A percentile compares a stretch with the other conserved stretches of the same genome.
These are phyloP conservation scores for Potorous gilbertii DNA, from an alignment of 2,797 vertebrate genomes.

Conservation along the genomic window DNA sequence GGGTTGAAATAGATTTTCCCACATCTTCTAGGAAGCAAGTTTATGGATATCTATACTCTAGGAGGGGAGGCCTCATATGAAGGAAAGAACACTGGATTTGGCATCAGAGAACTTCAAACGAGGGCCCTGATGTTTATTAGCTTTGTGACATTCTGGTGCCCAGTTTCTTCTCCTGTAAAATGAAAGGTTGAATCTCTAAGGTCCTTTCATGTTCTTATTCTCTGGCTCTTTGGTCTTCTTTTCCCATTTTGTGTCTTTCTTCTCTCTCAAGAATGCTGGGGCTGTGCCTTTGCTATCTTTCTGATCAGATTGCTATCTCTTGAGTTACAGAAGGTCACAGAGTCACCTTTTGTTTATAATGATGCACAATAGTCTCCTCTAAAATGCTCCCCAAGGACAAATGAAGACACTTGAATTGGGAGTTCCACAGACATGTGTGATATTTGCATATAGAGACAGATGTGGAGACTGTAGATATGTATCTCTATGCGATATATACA, in stretches of 20 bases:
- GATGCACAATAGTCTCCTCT: background rate
- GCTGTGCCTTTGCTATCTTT: background rate
- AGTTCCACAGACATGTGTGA: background rate
- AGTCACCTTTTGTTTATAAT: background rate
- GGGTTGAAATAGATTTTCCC: background rate
- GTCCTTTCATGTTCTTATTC: background rate
- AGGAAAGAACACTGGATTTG: background rate
- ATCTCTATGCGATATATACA: background rate
- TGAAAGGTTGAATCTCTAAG: background rate
- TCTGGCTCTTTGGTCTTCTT: background rate
- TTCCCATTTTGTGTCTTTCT: background rate
- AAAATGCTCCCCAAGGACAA: background rate
- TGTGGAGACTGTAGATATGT: background rate
- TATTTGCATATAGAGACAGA: background rate
- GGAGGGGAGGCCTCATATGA: background rate
- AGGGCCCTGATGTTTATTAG: background rate
- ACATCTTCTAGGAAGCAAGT: background rate
- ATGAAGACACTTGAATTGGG: background rate
- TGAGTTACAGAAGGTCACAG: background rate
- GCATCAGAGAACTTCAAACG: background rate
- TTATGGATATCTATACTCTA: background rate
- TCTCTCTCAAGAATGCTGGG: background rate
- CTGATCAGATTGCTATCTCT: background rate
- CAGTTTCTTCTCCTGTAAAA: background rate
- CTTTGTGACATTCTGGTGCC: background rate